Percentiles rank a stretch among this genome's conserved stretches.
Evolutionary conservation across 2,888 invertebrate genomes (phyloP).

Genomic region (Scaptomyza reducta): DNA sequence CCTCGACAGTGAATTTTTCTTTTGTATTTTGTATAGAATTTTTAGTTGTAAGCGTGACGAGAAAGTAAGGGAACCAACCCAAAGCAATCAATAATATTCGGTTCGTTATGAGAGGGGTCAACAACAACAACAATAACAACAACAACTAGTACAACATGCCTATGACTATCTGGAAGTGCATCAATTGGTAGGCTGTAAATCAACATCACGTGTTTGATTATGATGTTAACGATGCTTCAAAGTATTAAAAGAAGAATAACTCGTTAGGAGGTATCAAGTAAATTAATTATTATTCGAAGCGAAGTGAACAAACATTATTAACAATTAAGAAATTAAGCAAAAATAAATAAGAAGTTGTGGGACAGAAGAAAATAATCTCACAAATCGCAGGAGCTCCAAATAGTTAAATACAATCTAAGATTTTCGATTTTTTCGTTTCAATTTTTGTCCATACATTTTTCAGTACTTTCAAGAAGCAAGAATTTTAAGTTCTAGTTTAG

Average conservation of each 20-base stretch:
- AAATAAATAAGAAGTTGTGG: neutral
- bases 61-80: neutral
- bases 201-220: neutral
- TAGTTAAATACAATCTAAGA: no score
- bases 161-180: neutral
- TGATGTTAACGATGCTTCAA: neutral
- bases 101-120: neutral
- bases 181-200: neutral
- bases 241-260: neutral
- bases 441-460: no score
- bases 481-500: no score
- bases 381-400: no score
- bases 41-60: conserved; percentile 2
- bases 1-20: conserved; percentile 39
- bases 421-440: no score
- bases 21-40: neutral
- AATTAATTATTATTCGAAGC: no score
- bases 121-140: no score
- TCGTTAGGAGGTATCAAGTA: no score
- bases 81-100: neutral
- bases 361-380: no score
- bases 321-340: neutral
- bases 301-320: no score
- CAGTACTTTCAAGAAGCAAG: no score
- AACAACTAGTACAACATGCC: no score